Evolutionary conservation across 2,888 invertebrate species (phyloP), one percentile per base, ranked within the genome.

Genomic region (Miltochrista miniata): DNA sequence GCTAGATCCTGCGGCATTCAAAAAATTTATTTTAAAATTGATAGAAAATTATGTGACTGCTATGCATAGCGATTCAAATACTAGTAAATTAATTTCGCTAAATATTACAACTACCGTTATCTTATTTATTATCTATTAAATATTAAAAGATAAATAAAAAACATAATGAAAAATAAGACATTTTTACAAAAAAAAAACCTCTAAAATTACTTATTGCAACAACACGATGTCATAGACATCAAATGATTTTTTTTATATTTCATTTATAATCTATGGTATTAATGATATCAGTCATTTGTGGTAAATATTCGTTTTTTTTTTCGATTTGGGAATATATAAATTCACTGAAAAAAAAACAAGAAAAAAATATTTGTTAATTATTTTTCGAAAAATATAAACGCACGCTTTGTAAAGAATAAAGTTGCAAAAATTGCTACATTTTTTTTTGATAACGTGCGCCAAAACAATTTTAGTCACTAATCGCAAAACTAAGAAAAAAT

Each of bases 161-260:
- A 59, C 57, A 53, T 58, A 61, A 13, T 41, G 30, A 49, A 61
- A 67, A 72, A 72, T 24, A 70, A 70, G 33, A 39, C 57, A 74
- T 82, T 78, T 76, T 79, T 83, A 85, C 76, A 86, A 74, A 81
- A 76, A 81, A 76, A 24, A 24, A 70, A 58, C 45, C 48, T 62
- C 65, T 74, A 66, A 67, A 62, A 70, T 76, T 82, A 84, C 78
- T 86, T 89, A 89, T 89, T 88, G 89, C 89, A 87, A 85, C 83
- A 55, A 61, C 54, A 64, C 80, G 76, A 78, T 72, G 81, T 78
- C 82, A 70, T 70, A 70, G 79, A 83, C 83, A 80, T 72, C 78
- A 68, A 41, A 48, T 48, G 13, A 57, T 63, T 64, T 68, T 68
- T n/a, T n/a, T n/a, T n/a, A n/a, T n/a, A n/a, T n/a, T 65, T 64